Percentiles rank a stretch among this genome's conserved stretches.
phyloP scores from a whole-genome alignment of 2,888 invertebrate species.

The Sarcophaga variegata region DNA sequence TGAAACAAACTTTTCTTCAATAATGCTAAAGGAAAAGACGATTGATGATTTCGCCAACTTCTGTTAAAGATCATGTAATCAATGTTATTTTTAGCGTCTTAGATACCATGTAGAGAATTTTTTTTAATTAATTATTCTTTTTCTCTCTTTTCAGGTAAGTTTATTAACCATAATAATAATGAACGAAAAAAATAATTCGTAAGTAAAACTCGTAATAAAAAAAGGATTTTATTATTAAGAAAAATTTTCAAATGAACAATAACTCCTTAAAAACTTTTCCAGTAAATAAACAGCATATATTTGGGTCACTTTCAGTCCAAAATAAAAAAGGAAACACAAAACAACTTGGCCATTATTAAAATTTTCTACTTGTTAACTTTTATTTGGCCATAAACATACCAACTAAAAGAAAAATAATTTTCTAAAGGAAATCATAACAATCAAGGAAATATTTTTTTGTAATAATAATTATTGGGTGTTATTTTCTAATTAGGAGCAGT shows the following conservation, averaged over 20 bases:
- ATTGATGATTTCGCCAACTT: no score
- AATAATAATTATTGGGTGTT: constrained; percentile 29
- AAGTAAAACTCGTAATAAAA: neutral
- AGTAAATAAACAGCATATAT: neutral
- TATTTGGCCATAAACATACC: constrained; percentile 22
- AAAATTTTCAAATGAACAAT: neutral
- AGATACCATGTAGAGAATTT: neutral
- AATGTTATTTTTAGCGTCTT: no score
- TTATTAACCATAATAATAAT: neutral
- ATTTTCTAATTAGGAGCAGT: constrained; percentile 42
- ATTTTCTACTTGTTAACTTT: constrained; percentile 55
- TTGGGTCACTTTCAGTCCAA: neutral
- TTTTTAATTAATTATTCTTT: neutral
- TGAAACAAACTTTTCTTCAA: no score
- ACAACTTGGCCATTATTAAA: constrained; percentile 16
- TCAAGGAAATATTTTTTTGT: constrained; percentile 4
- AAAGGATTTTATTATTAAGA: neutral
- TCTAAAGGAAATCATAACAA: neutral
- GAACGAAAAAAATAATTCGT: neutral
- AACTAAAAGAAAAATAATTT: neutral
- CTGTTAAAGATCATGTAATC: no score
- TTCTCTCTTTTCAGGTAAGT: neutral
- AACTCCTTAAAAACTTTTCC: neutral
- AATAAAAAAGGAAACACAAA: neutral
- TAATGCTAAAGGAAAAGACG: no score